Base-by-base conservation (phyloP, 2,797 vertebrate species). In the Harpagifer antarcticus region DNA sequence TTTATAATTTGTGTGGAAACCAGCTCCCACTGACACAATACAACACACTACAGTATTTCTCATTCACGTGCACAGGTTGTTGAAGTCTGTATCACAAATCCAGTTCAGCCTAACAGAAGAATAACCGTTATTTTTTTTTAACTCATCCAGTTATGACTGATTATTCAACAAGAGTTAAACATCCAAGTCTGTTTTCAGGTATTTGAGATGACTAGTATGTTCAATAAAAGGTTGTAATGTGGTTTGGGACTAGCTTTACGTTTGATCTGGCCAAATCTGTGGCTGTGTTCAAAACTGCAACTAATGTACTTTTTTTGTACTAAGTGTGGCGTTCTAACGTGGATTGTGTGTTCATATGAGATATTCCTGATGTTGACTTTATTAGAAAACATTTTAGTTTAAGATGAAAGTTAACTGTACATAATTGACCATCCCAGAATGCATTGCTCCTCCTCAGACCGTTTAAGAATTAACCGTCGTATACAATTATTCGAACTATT, bases 1-100 rank as follows among this genome's bases (percentile, higher is more conserved):
- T 27, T 19, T 79, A 54, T 45, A 27, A 17, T 45, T 70, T 68
- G 74, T 14, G 69, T 74, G 83, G 89, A 85, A 88, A 86, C 81
- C 88, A 82, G 82, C 79, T 80, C 69, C 81, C 76, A 66, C 66
- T n/a, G 12, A 75, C 43, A 68, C 49, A 1, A 67, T 1, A 8
- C 2, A 10, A 77, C 59, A 45, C 43, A 66, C 63, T 0, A 61
- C 66, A 48, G 33, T 31, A 10, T 63, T 72, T 75, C 16, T 57
- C 47, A n/a, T 52, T 67, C 47, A 42, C 0, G 58, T 23, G 40
- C 44, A 55, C 45, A 52, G 65, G 49, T 53, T 47, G 66, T 40
- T 0, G 3, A 27, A 31, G 52, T 64, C 64, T 44, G 65, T 8
- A 14, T 74, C 76, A 53, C 62, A 52, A 65, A 74, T 42, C 23